Evolutionary conservation across 2,888 invertebrate species (phyloP), one percentile per base, ranked within the genome.

Genomic region (Cyrtodaria siliqua): DNA sequence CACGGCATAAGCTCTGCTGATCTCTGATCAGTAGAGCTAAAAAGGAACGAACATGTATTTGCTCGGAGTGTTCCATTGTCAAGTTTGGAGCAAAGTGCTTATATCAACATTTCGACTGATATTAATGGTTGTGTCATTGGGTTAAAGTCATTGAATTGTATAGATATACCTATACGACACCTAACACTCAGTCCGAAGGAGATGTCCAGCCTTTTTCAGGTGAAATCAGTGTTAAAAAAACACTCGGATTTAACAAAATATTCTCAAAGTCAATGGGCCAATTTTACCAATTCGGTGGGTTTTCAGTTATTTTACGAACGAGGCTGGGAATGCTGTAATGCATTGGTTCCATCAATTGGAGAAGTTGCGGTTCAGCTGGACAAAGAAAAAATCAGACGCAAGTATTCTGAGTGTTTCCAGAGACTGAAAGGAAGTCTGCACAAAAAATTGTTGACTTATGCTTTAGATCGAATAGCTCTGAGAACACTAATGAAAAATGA

Each of bases 271-370:
- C 38, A 77, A 29, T 38, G 66, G 12, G 33, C 38, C 6, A 76
- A 44, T 20, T 76, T 77, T 24, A 53, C 44, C 3, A 24, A 62
- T 18, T 49, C 29, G 16, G 40, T 77, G 16, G 77, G 77, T 14
- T 56, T 63, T 53, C 71, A n/a, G n/a, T n/a, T n/a, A n/a, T n/a
- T n/a, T n/a, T n/a, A n/a, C n/a, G n/a, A n/a, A n/a, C n/a, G n/a
- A 77, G 76, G 76, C 20, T 69, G 60, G 60, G 69, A 60, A 61
- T 53, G 69, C 40, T 61, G 61, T 63, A 6, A 73, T 12, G 72
- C 55, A 53, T n/a, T 78, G 18, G 44, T 72, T 27, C 77, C 71
- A 49, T 49, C 49, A 49, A 9, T 14, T 14, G 49, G 49, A 49
- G n/a, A 49, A 49, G 12, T 6, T 14, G 49, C 12, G 8, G 14